Percentiles rank a stretch among this genome's conserved stretches.
Evolutionary conservation across 2,797 vertebrate species (phyloP).

Genomic region (Sibirionetta formosa): DNA sequence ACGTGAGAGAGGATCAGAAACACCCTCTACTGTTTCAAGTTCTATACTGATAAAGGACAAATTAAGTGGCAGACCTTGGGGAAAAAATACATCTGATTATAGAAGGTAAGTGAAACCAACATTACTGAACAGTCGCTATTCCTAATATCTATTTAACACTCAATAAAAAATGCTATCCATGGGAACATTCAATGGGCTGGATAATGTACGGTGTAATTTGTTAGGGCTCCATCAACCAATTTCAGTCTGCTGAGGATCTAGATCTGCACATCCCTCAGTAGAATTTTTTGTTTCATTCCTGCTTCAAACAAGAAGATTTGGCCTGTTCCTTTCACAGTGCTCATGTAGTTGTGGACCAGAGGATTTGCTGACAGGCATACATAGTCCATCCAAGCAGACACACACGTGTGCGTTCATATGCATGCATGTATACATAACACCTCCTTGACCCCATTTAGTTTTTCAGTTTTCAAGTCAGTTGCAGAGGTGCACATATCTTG

Average conservation of each 20-base stretch:
- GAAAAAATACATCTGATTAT: background rate
- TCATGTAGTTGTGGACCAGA: background rate
- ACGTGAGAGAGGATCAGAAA: background rate
- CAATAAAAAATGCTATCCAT: background rate
- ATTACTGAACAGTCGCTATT: background rate
- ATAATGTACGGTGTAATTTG: background rate
- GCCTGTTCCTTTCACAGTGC: background rate
- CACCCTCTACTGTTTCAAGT: background rate
- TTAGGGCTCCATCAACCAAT: background rate
- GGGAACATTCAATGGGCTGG: background rate
- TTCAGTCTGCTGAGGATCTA: background rate
- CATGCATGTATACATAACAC: background rate
- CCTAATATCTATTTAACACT: background rate
- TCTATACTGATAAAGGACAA: background rate
- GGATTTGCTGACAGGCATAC: background rate
- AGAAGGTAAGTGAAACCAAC: background rate
- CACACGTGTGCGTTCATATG: accelerated
- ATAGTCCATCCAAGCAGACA: background rate
- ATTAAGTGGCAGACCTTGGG: background rate
- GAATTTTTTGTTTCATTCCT: background rate
- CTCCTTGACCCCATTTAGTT: background rate
- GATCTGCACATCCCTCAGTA: background rate
- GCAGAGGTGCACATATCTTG: background rate
- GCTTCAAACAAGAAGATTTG: background rate
- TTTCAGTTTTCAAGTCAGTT: background rate